These are phyloP conservation scores for Halcyon senegalensis DNA, from an alignment of 2,113 vertebrate species.

Conservation along the genomic window DNA sequence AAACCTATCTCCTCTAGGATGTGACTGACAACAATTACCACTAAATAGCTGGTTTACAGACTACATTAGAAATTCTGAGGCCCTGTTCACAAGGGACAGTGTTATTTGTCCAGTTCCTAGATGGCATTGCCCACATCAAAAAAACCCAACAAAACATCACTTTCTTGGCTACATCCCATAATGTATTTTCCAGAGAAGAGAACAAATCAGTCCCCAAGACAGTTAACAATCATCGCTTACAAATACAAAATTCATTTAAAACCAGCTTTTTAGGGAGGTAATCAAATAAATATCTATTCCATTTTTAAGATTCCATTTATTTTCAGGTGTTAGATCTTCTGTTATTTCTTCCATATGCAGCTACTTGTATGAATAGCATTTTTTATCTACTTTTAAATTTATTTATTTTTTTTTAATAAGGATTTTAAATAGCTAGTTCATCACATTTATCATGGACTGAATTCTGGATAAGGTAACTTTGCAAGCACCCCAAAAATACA, in stretches of 20 bases:
- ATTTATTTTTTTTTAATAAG: not conserved
- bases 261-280: slow-evolving; percentile 5
- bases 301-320: slow-evolving; percentile 5
- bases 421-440: not conserved
- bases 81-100: not conserved
- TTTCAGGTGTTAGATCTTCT: slow-evolving; percentile 4
- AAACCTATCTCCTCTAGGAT: not conserved
- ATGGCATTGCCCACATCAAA: not conserved
- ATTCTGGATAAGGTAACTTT: not conserved
- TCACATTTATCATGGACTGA: not conserved
- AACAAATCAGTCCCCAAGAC: not conserved
- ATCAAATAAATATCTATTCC: slow-evolving; percentile 10
- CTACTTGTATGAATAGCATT: not conserved
- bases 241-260: slow-evolving; percentile 1
- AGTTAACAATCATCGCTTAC: not conserved
- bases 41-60: not conserved
- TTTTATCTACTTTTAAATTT: not conserved
- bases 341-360: not conserved
- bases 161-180: not conserved
- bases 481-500: not conserved
- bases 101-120: not conserved
- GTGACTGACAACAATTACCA: not conserved
- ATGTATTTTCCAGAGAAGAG: not conserved
- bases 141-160: not conserved
- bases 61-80: not conserved